Conservation (phyloP, 2,113 vertebrate species). For the Neolamprologus toae region DNA sequence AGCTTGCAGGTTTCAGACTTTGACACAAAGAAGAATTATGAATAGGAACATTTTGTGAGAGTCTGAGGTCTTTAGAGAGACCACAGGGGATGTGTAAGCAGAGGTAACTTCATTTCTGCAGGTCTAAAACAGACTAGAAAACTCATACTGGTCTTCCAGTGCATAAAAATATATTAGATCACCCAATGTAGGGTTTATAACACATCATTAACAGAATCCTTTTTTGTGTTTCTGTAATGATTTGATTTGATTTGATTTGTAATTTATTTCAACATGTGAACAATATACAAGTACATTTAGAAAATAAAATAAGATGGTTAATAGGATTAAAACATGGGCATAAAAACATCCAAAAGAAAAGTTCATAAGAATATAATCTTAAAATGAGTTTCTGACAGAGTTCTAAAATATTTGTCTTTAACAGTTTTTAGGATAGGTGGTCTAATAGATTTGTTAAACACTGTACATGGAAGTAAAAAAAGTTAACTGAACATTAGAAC, state of each 20-base stretch:
- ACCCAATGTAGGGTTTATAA: not conserved
- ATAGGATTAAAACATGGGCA: not conserved
- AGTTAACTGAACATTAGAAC: not conserved
- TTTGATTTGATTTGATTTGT: too few species aligned
- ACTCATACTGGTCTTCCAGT: not conserved
- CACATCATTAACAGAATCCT: not conserved
- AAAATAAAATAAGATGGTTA: not conserved
- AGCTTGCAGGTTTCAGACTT: not conserved
- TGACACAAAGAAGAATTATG: not conserved
- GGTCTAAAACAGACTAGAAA: not conserved
- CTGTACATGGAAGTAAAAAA: not conserved
- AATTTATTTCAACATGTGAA: too few species aligned
- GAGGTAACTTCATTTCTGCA: not conserved
- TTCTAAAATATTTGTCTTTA: not conserved
- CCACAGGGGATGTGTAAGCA: not conserved
- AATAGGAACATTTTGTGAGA: not conserved
- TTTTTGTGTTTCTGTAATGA: not conserved
- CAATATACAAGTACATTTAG: too few species aligned
- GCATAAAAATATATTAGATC: not conserved
- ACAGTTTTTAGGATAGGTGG: not conserved
- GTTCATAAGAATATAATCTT: not conserved
- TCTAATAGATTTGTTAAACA: not conserved
- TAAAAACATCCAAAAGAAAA: not conserved
- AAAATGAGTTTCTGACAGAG: not conserved
- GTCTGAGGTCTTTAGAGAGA: not conserved